Evolutionary conservation across 2,797 vertebrate species (phyloP).

Genomic region (Percopsis omiscomaycus): DNA sequence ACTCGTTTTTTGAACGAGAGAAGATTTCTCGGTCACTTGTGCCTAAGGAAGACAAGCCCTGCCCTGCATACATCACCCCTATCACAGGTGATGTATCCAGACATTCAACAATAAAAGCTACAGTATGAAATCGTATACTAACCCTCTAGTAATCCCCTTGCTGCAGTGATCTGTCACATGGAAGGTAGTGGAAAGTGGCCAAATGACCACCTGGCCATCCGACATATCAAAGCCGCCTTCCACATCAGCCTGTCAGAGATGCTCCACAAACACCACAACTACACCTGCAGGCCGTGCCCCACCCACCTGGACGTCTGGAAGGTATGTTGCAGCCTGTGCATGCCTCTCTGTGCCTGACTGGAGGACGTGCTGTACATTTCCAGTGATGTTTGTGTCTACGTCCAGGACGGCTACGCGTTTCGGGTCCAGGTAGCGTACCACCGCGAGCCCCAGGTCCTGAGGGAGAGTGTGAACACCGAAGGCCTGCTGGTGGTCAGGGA

Average conservation of each 20-base stretch:
- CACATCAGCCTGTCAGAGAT: constrained; percentile 87
- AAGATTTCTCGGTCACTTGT: constrained; percentile 72
- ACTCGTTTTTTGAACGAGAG: constrained; percentile 76
- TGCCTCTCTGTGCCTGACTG: neutral
- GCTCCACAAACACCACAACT: constrained; percentile 80
- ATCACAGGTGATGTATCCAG: constrained; percentile 82
- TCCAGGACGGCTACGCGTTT: constrained; percentile 89
- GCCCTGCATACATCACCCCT: constrained; percentile 86
- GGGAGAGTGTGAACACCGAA: constrained; percentile 81
- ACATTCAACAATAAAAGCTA: neutral
- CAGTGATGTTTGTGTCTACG: constrained; percentile 1
- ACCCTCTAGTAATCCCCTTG: neutral
- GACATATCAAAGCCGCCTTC: constrained; percentile 89
- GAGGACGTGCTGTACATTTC: neutral
- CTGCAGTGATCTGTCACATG: constrained; percentile 92
- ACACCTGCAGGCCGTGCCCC: constrained; percentile 78
- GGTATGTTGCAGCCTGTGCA: constrained; percentile 68
- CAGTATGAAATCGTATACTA: neutral
- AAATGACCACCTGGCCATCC: constrained; percentile 84
- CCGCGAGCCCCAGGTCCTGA: constrained; percentile 88
- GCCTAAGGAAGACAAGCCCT: constrained; percentile 83
- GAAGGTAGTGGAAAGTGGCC: constrained; percentile 99
- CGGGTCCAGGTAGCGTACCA: constrained; percentile 92
- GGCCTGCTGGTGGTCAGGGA: constrained; percentile 87
- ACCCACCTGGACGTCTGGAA: constrained; percentile 90